These are phyloP conservation scores for Byasa hedistus DNA, from an alignment of 2,888 invertebrate genomes.

Conservation along the genomic window DNA sequence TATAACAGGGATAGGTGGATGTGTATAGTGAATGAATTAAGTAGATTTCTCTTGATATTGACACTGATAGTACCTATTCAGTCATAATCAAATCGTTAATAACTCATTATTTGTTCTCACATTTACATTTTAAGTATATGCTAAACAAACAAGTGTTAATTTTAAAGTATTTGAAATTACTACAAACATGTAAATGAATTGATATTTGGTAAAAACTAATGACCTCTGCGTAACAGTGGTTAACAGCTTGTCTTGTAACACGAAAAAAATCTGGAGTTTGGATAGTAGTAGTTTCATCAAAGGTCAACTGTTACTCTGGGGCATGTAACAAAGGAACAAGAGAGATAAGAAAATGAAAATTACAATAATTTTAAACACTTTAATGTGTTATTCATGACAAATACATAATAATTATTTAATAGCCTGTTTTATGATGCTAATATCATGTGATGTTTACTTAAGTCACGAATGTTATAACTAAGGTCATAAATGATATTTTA, in stretches of 20 bases:
- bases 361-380: neutral
- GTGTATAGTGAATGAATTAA: too few relatives aligned
- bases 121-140: neutral
- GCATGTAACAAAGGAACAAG: neutral
- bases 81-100: neutral
- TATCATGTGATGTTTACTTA: neutral
- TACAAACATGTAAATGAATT: neutral
- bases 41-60: too few relatives aligned
- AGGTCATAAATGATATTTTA: neutral
- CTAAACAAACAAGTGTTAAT: neutral
- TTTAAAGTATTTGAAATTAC: neutral
- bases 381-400: neutral
- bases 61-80: neutral
- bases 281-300: too few relatives aligned
- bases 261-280: too few relatives aligned
- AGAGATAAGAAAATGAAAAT: neutral
- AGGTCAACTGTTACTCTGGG: too few relatives aligned
- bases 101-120: neutral
- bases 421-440: neutral
- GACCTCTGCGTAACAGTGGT: neutral
- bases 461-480: neutral
- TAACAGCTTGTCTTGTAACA: too few relatives aligned
- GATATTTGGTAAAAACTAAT: neutral
- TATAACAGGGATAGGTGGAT: neutral
- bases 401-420: neutral